Percentiles rank a stretch among this genome's conserved stretches.
phyloP scores from a whole-genome alignment of 2,113 vertebrate species.

The Hippoglossus stenolepis region DNA sequence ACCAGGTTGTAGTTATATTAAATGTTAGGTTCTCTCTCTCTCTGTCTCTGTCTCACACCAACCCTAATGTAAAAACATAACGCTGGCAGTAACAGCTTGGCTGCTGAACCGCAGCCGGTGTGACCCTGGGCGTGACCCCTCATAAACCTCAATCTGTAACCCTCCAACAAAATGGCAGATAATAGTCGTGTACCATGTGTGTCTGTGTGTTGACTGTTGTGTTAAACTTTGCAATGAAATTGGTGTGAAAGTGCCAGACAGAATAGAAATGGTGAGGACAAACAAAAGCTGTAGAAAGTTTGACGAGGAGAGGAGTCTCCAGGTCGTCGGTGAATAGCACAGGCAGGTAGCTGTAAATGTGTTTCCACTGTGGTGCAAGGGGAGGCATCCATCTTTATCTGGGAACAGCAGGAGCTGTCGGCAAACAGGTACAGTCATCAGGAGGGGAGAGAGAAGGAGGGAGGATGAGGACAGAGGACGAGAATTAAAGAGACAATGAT shows the following conservation, averaged over 20 bases:
- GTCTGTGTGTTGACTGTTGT: conserved; percentile 1
- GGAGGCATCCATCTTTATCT: conserved; percentile 60
- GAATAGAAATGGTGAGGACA: background rate
- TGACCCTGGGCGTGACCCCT: background rate
- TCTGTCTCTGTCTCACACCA: no score
- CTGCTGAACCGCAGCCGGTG: no score
- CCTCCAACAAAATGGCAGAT: conserved; percentile 49
- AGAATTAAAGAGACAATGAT: background rate
- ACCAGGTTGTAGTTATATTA: no score
- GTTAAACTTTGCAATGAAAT: conserved; percentile 32
- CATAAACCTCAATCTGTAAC: conserved; percentile 68
- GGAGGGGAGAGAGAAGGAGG: conserved; percentile 13
- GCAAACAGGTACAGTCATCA: conserved; percentile 24
- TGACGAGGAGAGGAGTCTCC: conserved; percentile 3
- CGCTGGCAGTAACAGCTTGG: no score
- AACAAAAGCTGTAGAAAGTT: background rate
- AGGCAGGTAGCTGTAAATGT: conserved; percentile 49
- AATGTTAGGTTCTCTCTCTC: no score
- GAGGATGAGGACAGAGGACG: background rate
- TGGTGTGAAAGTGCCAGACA: conserved; percentile 37
- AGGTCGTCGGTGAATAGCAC: background rate
- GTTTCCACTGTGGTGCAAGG: conserved; percentile 34
- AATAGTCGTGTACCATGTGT: conserved; percentile 20
- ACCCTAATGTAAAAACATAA: no score
- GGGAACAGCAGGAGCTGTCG: conserved; percentile 47